These are phyloP conservation scores for Lasioglossum vierecki DNA, from an alignment of 2,888 invertebrate species.

Conservation along the genomic window DNA sequence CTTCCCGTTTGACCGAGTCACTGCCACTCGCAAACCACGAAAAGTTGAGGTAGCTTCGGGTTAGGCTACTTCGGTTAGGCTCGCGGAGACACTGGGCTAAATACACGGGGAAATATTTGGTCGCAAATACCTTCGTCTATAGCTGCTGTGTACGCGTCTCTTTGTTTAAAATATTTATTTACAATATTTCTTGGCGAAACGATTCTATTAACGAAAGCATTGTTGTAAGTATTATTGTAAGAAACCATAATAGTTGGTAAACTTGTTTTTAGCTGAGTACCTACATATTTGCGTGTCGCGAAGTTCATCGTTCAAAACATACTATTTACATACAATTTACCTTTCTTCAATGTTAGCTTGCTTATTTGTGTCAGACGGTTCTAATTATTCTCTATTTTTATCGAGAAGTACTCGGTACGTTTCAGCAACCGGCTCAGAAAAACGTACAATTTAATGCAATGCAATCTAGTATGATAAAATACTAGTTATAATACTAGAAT, in stretches of 20 bases:
- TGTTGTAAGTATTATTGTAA: background rate
- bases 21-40: conserved; percentile 32
- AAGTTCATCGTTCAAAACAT: background rate
- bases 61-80: background rate
- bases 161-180: background rate
- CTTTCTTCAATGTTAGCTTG: background rate
- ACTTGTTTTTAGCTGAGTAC: background rate
- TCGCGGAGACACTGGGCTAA: background rate
- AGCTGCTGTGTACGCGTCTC: no score
- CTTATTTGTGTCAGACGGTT: background rate
- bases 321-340: background rate
- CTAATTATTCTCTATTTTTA: background rate
- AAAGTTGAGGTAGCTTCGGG: conserved; percentile 16
- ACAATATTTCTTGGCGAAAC: background rate
- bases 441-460: background rate
- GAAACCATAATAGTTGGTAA: background rate
- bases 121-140: background rate
- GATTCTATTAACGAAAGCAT: background rate
- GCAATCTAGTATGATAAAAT: no score
- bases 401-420: background rate
- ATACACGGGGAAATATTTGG: background rate
- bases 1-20: conserved; percentile 36
- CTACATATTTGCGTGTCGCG: background rate
- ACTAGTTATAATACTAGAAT: no score
- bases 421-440: background rate